Base-by-base conservation (phyloP, 2,888 invertebrate species). In the Polia nebulosa region DNA sequence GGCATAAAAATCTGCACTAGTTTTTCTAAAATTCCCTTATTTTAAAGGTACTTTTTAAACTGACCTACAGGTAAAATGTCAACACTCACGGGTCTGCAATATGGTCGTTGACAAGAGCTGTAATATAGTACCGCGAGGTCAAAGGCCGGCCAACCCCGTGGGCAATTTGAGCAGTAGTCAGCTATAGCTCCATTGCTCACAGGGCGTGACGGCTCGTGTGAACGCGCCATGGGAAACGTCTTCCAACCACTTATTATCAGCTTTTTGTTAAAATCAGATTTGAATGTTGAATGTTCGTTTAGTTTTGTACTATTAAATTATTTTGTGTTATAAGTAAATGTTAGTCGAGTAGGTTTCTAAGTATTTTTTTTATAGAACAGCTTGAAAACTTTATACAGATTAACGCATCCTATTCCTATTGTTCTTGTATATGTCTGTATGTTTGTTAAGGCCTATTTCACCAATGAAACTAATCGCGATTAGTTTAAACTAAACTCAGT, bases 181-280 rank as follows among this genome's bases (percentile, higher is more conserved):
- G 70, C 47, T 52, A 69, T 20, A 69, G 61, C 49, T 86, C 81
- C 75, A 86, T 85, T 92, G 93, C 87, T 90, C 93, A 93, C 85
- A 76, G 91, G 91, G 92, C 93, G 93, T 94, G 93, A 94, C 94
- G 93, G 73, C 82, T 79, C 94, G 94, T 94, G 95, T 92, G 95
- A 94, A 95, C 84, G 71, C 70, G 73, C 90, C 93, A 93, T 95
- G 94, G 94, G 95, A 83, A 94, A 93, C 88, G 68, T 85, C 87
- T 88, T 78, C 70, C 56, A 72, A 76, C 70, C 58, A 73, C 71
- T 72, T 78, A 78, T 84, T 80, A 76, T 79, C 81, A 75, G 73
- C 78, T 65, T 84, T 84, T 83, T 80, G 78, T 80, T 84, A 59
- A 75, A 79, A 53, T 44, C 22, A 15, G 67, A 69, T 75, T 81